Evolutionary conservation across 2,113 vertebrate genomes (phyloP).

Genomic region (Odontophorus gujanensis): DNA sequence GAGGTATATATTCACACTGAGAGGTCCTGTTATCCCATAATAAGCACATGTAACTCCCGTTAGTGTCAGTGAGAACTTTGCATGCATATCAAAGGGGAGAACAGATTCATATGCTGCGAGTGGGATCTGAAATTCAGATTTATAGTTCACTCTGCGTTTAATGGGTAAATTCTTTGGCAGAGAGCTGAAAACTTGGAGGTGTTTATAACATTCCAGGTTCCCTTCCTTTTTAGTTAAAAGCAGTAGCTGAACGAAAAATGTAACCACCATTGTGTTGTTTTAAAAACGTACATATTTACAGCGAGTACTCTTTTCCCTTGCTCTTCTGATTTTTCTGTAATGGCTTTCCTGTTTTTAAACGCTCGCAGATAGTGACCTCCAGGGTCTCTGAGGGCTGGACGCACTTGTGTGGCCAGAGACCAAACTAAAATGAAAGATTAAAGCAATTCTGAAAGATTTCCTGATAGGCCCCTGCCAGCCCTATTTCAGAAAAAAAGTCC

Average conservation of each 20-base stretch:
- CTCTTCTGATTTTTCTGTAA: constrained; percentile 60
- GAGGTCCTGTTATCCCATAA: constrained; percentile 68
- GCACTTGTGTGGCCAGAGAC: constrained; percentile 68
- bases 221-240: constrained; percentile 77
- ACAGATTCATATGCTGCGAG: constrained; percentile 71
- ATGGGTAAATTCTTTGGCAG: constrained; percentile 77
- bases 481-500: constrained; percentile 63
- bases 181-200: constrained; percentile 69
- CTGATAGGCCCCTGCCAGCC: constrained; percentile 62
- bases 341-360: constrained; percentile 67
- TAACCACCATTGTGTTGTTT: constrained; percentile 57
- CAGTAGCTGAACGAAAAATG: constrained; percentile 61
- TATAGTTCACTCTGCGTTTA: constrained; percentile 74
- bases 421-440: constrained; percentile 78
- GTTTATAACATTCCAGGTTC: constrained; percentile 77
- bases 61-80: constrained; percentile 72
- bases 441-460: constrained; percentile 78
- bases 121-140: constrained; percentile 78
- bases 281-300: constrained; percentile 68
- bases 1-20: constrained; percentile 66
- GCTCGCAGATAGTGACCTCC: constrained; percentile 64
- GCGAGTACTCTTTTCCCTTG: not conserved
- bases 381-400: constrained; percentile 67
- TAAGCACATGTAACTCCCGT: constrained; percentile 69
- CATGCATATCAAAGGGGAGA: constrained; percentile 72